Evolutionary conservation across 2,797 vertebrate genomes (phyloP).

Genomic region (Champsocephalus esox): DNA sequence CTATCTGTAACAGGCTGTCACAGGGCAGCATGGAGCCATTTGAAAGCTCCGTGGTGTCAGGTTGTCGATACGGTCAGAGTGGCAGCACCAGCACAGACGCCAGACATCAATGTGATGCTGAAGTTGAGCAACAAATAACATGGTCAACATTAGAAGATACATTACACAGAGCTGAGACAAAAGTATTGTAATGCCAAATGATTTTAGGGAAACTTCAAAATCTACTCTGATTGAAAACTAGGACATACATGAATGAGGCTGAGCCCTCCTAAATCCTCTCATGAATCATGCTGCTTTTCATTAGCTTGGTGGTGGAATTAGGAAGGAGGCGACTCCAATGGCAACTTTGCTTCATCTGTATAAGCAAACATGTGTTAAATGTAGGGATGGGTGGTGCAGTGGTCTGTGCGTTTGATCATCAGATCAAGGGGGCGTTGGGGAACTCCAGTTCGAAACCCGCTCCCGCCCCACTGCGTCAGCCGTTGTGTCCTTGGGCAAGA

Average conservation of each 20-base stretch:
- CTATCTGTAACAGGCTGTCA: constrained; percentile 47
- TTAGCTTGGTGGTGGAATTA: constrained; percentile 16
- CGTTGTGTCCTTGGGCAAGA: too few relatives aligned
- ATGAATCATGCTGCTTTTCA: constrained; percentile 24
- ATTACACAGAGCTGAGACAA: constrained; percentile 9
- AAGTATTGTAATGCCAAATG: constrained; percentile 2
- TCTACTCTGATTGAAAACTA: constrained; percentile 21
- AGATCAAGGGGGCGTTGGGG: too few relatives aligned
- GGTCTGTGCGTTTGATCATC: too few relatives aligned
- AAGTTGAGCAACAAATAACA: constrained; percentile 8
- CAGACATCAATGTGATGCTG: background rate
- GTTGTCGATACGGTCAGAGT: constrained; percentile 10
- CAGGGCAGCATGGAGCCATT: constrained; percentile 10
- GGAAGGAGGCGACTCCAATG: background rate
- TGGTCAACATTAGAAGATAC: background rate
- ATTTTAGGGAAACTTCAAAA: constrained; percentile 11
- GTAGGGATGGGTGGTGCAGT: too few relatives aligned
- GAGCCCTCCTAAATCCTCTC: constrained; percentile 19
- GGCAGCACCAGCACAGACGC: background rate
- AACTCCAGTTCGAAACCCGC: too few relatives aligned
- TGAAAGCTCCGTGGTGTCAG: constrained; percentile 16
- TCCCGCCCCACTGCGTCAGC: too few relatives aligned
- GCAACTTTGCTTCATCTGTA: background rate
- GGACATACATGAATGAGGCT: constrained; percentile 22
- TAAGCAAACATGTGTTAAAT: background rate